Evolutionary conservation across 2,797 vertebrate genomes (phyloP), one percentile per base, ranked within the genome.

Genomic region (Anas bahamensis): DNA sequence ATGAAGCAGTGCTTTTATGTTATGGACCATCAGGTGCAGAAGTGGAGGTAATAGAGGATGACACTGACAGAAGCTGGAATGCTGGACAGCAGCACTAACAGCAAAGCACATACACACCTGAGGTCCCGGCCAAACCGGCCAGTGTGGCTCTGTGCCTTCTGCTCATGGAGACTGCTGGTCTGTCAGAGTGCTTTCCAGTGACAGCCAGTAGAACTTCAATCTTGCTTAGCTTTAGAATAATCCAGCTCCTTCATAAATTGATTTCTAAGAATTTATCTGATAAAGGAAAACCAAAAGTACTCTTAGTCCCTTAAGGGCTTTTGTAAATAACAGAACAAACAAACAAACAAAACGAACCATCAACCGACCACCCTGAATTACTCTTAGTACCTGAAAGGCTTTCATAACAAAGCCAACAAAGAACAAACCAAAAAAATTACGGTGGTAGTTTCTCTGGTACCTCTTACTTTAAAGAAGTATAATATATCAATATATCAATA

Each of bases 141-240:
- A 0, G 5, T 0, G 1, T 11, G 46, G 55, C 55, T 72, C 66
- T 65, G 53, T 2, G 1, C 75, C n/a, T 63, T 18, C 63, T 37
- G 13, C 15, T 23, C 52, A 7, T 2, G 1, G 35, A 39, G 37
- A 63, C 52, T 23, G 42, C 48, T 29, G 71, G 18, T 41, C 61
- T 35, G 10, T 8, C 50, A 23, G 18, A 39, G 21, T 2, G 11
- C n/a, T 35, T 37, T 13, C 48, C 69, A 42, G 26, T 16, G 71
- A n/a, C 14, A 52, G 41, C 15, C 50, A 42, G 35, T 44, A 56
- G n/a, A 42, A 29, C 37, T 50, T 48, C 5, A 17, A 29, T 44
- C 55, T 69, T 33, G 29, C 48, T 68, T 13, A 14, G 66, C 63
- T 64, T 72, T 37, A 55, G 29, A 70, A 28, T 22, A 69, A 88